These are phyloP conservation scores for Rana temporaria DNA, from an alignment of 2,113 vertebrate genomes.

Conservation along the genomic window DNA sequence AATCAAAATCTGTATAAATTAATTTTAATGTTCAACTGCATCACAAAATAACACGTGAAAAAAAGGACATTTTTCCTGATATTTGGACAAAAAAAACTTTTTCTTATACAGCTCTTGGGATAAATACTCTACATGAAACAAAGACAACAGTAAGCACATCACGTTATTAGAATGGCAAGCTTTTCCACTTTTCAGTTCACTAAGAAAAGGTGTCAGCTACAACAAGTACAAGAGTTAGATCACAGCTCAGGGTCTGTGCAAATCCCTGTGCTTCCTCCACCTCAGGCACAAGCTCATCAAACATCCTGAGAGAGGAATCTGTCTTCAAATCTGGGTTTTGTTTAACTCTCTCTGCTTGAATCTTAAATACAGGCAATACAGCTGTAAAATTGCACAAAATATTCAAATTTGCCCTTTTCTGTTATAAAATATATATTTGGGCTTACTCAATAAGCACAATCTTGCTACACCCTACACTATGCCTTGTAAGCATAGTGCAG, in stretches of 20 bases:
- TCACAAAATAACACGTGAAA: too few relatives aligned
- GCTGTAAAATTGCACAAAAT: background rate
- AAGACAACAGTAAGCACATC: slow-evolving; percentile 40
- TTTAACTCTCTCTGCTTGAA: slow-evolving; percentile 21
- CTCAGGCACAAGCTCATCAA: slow-evolving; percentile 48
- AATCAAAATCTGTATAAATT: too few relatives aligned
- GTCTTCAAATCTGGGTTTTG: slow-evolving; percentile 3
- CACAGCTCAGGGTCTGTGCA: slow-evolving; percentile 41
- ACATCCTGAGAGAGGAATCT: slow-evolving; percentile 11
- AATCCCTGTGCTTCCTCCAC: slow-evolving; percentile 49
- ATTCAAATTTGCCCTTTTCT: background rate
- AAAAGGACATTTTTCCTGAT: too few relatives aligned
- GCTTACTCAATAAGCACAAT: too few relatives aligned
- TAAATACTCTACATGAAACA: slow-evolving; percentile 11
- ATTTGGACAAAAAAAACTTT: too few relatives aligned
- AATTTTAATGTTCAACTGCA: too few relatives aligned
- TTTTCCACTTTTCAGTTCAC: slow-evolving; percentile 18
- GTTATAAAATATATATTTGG: too few relatives aligned
- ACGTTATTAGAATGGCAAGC: slow-evolving; percentile 15
- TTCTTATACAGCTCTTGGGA: background rate
- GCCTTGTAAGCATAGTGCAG: too few relatives aligned
- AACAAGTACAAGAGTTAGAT: slow-evolving; percentile 42
- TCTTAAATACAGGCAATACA: background rate
- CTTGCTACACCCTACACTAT: too few relatives aligned
- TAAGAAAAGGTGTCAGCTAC: slow-evolving; percentile 40